A percentile compares a stretch with the other conserved stretches of the same genome.
phyloP scores from a whole-genome alignment of 2,888 invertebrate genomes.

The Philonicus albiceps region DNA sequence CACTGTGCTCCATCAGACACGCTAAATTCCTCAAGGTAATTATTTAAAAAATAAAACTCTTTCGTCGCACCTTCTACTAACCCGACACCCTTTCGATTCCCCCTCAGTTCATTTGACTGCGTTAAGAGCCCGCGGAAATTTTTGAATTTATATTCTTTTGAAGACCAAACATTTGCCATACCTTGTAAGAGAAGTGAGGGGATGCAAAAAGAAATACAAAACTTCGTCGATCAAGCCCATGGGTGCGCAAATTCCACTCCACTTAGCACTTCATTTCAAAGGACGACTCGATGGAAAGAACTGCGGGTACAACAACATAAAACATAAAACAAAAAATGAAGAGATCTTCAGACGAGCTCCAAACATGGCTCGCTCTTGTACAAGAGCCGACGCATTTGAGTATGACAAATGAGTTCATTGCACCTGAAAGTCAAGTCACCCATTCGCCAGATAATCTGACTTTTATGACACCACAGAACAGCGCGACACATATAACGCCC shows the following conservation, averaged over 20 bases:
- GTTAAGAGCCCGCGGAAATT: neutral
- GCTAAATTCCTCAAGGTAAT: neutral
- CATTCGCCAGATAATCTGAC: constrained; percentile 20
- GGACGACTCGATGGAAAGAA: neutral
- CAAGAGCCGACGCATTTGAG: constrained; percentile 20
- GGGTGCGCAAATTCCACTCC: neutral
- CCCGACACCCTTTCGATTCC: neutral
- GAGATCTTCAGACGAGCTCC: neutral
- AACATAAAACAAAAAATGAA: constrained; percentile 2
- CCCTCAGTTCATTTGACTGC: neutral
- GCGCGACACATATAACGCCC: neutral
- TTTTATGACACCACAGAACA: neutral
- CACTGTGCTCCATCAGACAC: neutral
- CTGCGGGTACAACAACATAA: neutral
- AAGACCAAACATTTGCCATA: neutral
- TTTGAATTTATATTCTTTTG: neutral
- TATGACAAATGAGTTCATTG: constrained; percentile 22
- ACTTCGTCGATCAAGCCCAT: neutral
- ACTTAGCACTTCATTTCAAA: neutral
- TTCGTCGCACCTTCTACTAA: neutral
- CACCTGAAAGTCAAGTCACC: constrained; percentile 1
- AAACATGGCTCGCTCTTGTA: neutral
- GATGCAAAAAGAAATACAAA: neutral
- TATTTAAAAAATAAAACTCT: neutral
- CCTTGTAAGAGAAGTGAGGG: neutral